Percentiles rank a stretch among this genome's conserved stretches.
These are phyloP conservation scores for Oncorhynchus gorbuscha DNA, from an alignment of 2,113 vertebrate genomes.

Conservation along the genomic window DNA sequence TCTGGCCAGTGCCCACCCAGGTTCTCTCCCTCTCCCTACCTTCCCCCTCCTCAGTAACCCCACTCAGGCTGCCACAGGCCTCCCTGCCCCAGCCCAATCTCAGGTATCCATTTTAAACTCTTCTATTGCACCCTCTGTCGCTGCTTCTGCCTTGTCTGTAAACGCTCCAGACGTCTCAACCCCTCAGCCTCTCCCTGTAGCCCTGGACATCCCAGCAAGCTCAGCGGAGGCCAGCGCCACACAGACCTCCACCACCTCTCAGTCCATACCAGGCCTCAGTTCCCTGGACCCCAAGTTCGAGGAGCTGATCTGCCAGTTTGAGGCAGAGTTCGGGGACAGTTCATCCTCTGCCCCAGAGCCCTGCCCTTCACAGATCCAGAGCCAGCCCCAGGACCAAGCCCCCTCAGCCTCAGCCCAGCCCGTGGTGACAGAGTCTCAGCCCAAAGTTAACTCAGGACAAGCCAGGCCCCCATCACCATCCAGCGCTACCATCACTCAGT, in stretches of 20 bases:
- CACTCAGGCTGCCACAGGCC: conserved; percentile 68
- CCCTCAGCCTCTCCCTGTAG: conserved; percentile 30
- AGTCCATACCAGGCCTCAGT: conserved; percentile 55
- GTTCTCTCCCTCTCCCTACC: conserved; percentile 49
- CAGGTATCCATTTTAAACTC: conserved; percentile 84
- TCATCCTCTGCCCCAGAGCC: conserved; percentile 49
- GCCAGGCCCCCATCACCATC: conserved; percentile 40
- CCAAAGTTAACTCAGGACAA: conserved; percentile 61
- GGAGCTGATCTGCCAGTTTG: conserved; percentile 93
- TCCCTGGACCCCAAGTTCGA: conserved; percentile 89
- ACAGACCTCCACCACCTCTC: conserved; percentile 56
- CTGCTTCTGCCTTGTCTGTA: conserved; percentile 50
- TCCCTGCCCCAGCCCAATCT: conserved; percentile 81
- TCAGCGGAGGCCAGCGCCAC: conserved; percentile 59
- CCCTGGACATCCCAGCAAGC: conserved; percentile 21
- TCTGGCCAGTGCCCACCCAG: conserved; percentile 36
- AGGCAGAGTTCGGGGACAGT: conserved; percentile 90
- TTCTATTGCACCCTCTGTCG: conserved; percentile 54
- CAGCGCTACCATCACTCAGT: conserved; percentile 7
- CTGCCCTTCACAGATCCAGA: conserved; percentile 37
- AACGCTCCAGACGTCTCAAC: conserved; percentile 40
- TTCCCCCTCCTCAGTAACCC: conserved; percentile 22
- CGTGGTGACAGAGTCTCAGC: conserved; percentile 39
- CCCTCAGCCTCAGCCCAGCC: conserved; percentile 31
- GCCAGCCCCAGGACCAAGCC: conserved; percentile 44